A percentile compares a stretch with the other conserved stretches of the same genome.
Evolutionary conservation across 1,140 invertebrate species (phyloP).

Genomic region (Drosophila neocordata): DNA sequence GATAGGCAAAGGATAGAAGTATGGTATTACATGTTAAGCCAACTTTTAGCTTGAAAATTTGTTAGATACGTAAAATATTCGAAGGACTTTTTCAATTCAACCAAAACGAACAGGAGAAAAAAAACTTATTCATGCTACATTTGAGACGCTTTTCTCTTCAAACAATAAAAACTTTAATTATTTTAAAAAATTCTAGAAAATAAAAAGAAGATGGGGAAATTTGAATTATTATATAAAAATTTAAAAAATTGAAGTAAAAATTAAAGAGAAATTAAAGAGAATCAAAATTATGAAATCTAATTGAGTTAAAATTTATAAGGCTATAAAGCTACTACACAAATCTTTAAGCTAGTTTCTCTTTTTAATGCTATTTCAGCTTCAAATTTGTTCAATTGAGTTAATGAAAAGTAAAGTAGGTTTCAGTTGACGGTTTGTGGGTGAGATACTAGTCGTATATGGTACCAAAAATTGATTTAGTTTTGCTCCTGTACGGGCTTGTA

Average conservation of each 20-base stretch:
- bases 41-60: slow-evolving; percentile 46
- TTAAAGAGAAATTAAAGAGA: no score
- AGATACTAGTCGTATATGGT: not conserved
- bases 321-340: no score
- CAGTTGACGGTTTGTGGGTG: no score
- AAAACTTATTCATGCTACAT: slow-evolving; percentile 33
- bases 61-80: slow-evolving; percentile 29
- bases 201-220: not conserved
- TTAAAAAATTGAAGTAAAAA: no score
- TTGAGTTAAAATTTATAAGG: no score
- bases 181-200: not conserved
- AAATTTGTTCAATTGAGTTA: no score
- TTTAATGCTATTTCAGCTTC: no score
- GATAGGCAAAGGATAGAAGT: slow-evolving; percentile 17
- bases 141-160: slow-evolving; percentile 2
- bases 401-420: no score
- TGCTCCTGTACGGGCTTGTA: not conserved
- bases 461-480: not conserved
- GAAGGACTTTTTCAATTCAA: slow-evolving; percentile 42
- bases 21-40: slow-evolving; percentile 51
- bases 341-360: no score
- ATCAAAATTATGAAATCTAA: no score
- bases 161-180: not conserved
- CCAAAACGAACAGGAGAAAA: not conserved
- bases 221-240: no score